Percentiles rank a stretch among this genome's conserved stretches.
phyloP scores from a whole-genome alignment of 2,797 vertebrate species.

The Anabas testudineus region DNA sequence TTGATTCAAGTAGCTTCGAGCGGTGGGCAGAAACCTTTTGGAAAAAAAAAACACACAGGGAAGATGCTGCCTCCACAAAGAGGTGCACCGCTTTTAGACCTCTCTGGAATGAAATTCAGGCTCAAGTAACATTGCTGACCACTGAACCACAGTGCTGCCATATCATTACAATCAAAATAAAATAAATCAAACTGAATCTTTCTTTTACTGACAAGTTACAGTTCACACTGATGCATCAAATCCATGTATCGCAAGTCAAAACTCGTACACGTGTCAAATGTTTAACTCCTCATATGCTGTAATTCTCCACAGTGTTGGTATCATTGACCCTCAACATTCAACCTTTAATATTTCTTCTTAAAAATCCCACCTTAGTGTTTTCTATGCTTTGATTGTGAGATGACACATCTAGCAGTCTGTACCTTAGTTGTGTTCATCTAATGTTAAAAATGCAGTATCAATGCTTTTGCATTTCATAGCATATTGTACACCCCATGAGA shows the following conservation, averaged over 20 bases:
- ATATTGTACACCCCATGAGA: too few species aligned
- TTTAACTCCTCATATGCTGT: background rate
- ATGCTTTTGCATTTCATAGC: too few species aligned
- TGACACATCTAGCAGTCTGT: too few species aligned
- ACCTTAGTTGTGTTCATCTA: too few species aligned
- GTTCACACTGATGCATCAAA: too few species aligned
- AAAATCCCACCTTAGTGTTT: too few species aligned
- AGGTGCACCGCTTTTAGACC: background rate
- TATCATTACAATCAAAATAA: background rate
- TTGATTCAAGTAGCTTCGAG: background rate
- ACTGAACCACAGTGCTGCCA: background rate
- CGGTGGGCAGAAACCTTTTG: conserved; percentile 7
- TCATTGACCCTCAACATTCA: background rate
- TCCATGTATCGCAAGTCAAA: background rate
- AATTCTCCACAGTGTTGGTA: background rate
- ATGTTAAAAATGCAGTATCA: too few species aligned
- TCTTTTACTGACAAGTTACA: background rate
- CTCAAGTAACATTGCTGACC: background rate
- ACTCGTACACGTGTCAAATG: background rate
- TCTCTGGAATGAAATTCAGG: background rate
- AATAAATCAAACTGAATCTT: background rate
- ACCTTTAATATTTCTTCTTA: too few species aligned
- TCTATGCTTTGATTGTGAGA: too few species aligned
- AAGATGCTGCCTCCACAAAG: background rate
- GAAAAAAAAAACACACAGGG: background rate